Conservation (phyloP, 2,888 invertebrate species). For the Folsomia manolachei region DNA sequence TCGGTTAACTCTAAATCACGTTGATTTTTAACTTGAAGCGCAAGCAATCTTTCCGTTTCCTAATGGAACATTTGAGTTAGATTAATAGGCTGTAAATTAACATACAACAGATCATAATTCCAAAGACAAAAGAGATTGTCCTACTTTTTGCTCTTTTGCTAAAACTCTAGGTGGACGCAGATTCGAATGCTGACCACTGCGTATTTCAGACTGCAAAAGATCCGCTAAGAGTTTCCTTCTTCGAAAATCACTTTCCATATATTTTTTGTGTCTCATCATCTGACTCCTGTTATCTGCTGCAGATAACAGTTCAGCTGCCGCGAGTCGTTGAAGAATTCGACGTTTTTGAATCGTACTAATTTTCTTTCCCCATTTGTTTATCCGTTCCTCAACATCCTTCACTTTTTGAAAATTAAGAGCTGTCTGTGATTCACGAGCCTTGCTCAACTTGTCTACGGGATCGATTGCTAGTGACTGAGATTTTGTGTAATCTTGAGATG, state of each 20-base stretch:
- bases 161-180: background rate
- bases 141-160: constrained; percentile 3
- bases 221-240: background rate
- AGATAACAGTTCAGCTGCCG: background rate
- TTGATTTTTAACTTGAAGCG: constrained; percentile 3
- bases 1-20: constrained; percentile 24
- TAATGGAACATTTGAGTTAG: background rate
- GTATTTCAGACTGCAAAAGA: background rate
- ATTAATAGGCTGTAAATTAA: no score
- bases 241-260: background rate
- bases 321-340: background rate
- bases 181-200: background rate
- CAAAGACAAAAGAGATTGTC: background rate
- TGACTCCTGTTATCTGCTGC: background rate
- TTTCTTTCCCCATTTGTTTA: background rate
- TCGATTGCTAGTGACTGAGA: background rate
- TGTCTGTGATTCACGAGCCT: background rate
- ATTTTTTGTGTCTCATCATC: no score
- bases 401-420: background rate
- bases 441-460: background rate
- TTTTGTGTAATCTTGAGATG: background rate
- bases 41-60: background rate
- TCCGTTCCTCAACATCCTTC: background rate
- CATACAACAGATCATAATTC: no score
- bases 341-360: background rate